Conservation (phyloP, 2,113 vertebrate species). For the Petaurus breviceps region DNA sequence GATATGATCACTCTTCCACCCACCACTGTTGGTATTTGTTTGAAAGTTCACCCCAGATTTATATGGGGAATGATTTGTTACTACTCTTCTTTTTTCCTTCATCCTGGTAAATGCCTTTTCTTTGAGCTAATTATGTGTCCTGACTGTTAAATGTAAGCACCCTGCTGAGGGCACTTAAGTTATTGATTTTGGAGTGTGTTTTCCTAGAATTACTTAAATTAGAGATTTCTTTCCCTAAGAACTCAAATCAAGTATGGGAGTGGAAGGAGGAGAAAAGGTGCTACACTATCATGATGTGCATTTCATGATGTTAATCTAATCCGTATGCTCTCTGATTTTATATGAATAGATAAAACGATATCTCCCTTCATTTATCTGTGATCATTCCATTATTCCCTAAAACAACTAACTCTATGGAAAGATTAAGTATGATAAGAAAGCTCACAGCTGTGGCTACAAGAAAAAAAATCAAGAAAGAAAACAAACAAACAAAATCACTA, state of each 20-base stretch:
- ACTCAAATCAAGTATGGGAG: neutral
- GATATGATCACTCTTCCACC: neutral
- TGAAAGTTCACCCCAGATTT: neutral
- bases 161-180: neutral
- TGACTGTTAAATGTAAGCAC: neutral
- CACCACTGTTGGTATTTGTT: neutral
- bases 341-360: neutral
- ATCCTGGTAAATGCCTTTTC: neutral
- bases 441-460: neutral
- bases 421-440: accelerated
- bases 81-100: neutral
- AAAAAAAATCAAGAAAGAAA: neutral
- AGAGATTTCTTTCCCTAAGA: neutral
- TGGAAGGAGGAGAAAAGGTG: neutral
- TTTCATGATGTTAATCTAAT: neutral
- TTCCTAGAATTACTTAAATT: neutral
- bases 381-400: accelerated
- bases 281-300: neutral
- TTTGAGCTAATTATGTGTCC: neutral
- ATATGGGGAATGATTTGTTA: neutral
- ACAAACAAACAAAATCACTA: neutral
- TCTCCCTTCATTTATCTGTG: neutral
- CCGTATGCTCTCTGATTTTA: neutral
- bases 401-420: neutral
- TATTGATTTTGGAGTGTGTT: neutral